Percentiles rank a stretch among this genome's conserved stretches.
Evolutionary conservation across 2,888 invertebrate genomes (phyloP).

Genomic region (Augiades crinisus): DNA sequence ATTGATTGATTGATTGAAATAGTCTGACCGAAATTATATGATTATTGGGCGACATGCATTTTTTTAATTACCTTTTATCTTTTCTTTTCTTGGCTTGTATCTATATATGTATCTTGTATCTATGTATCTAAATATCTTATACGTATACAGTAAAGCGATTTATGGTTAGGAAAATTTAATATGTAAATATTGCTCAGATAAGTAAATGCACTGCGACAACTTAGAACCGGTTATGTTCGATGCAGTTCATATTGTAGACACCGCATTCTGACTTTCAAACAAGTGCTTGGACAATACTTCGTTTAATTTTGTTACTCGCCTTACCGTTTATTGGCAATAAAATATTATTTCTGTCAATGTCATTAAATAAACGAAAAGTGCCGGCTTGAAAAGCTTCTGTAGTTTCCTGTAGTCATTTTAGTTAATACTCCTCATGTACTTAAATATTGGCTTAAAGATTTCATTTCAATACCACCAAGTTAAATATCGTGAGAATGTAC

Average conservation of each 20-base stretch:
- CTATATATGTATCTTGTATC: too few relatives aligned
- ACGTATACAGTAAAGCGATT: background rate
- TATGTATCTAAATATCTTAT: too few relatives aligned
- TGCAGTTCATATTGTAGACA: slow-evolving; percentile 3
- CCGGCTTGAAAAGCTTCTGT: background rate
- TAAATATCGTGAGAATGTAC: background rate
- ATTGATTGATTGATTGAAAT: too few relatives aligned
- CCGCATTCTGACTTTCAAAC: slow-evolving; percentile 2
- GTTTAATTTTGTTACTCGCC: background rate
- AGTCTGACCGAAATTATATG: too few relatives aligned
- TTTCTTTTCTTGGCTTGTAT: too few relatives aligned
- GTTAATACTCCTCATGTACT: too few relatives aligned
- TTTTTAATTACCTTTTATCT: too few relatives aligned
- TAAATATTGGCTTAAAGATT: too few relatives aligned
- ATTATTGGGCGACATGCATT: too few relatives aligned
- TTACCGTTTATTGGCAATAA: background rate
- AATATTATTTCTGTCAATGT: background rate
- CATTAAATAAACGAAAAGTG: background rate
- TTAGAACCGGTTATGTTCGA: background rate
- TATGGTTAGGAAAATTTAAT: background rate
- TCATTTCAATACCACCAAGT: too few relatives aligned
- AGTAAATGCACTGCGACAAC: background rate
- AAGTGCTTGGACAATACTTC: slow-evolving; percentile 1
- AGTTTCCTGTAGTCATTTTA: background rate
- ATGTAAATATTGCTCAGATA: background rate